Conservation (phyloP, 2,888 invertebrate species). For the Dromius quadrimaculatus region DNA sequence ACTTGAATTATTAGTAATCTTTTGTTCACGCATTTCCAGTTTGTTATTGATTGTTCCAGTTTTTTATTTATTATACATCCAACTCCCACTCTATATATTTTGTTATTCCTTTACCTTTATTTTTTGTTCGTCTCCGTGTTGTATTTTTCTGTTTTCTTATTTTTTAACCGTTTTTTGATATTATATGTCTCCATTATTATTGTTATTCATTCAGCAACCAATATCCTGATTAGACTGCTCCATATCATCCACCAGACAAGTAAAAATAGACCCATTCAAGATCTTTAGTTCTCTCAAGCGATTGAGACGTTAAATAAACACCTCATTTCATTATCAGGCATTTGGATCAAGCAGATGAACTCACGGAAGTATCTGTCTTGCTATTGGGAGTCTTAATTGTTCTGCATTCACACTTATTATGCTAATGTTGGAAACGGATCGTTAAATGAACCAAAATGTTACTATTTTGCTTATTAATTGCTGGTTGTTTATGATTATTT, state of each 20-base stretch:
- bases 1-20: too few species aligned
- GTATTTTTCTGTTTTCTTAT: too few species aligned
- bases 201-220: too few species aligned
- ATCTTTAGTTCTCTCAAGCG: not conserved
- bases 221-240: too few species aligned
- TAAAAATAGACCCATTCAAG: not conserved
- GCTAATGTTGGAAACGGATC: slow-evolving; percentile 39
- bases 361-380: slow-evolving; percentile 23
- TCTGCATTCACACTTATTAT: slow-evolving; percentile 21
- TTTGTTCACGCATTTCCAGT: too few species aligned
- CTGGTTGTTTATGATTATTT: slow-evolving; percentile 28
- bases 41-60: too few species aligned
- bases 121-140: too few species aligned
- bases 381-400: slow-evolving; percentile 3
- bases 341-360: slow-evolving; percentile 47
- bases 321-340: slow-evolving; percentile 47
- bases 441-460: slow-evolving; percentile 23
- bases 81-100: too few species aligned
- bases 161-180: too few species aligned
- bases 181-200: too few species aligned
- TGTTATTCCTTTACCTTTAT: too few species aligned
- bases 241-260: not conserved
- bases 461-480: slow-evolving; percentile 37
- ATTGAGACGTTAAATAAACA: slow-evolving; percentile 52
- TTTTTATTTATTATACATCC: too few species aligned